Evolutionary conservation across 2,113 vertebrate genomes (phyloP).

Genomic region (Sorex fumeus): DNA sequence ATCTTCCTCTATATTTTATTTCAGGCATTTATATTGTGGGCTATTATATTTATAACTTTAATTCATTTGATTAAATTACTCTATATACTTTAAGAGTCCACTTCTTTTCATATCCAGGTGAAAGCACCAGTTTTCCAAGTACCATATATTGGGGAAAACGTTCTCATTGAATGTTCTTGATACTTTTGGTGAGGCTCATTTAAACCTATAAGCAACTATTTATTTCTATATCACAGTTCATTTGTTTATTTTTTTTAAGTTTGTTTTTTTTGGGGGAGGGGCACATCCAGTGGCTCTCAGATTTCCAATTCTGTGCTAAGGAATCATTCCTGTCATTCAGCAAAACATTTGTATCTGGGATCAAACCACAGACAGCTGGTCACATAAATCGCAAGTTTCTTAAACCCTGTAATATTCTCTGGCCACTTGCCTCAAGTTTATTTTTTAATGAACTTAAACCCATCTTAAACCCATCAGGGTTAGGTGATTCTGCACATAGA

Average conservation of each 20-base stretch:
- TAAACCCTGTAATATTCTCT: too few relatives aligned
- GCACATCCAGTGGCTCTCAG: too few relatives aligned
- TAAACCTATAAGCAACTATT: not conserved
- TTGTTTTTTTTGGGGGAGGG: too few relatives aligned
- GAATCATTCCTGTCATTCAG: too few relatives aligned
- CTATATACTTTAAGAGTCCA: not conserved
- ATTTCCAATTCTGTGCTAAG: too few relatives aligned
- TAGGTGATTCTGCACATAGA: not conserved
- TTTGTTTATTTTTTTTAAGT: not conserved
- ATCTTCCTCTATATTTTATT: not conserved
- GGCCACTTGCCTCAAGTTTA: not conserved
- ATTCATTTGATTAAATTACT: not conserved
- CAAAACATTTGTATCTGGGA: too few relatives aligned
- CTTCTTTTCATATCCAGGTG: not conserved
- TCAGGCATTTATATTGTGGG: not conserved
- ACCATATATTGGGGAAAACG: not conserved
- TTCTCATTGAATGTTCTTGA: not conserved
- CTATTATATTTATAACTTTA: not conserved
- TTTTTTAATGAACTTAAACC: not conserved
- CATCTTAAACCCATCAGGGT: not conserved
- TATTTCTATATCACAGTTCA: not conserved
- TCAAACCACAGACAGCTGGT: too few relatives aligned
- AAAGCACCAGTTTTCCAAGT: constrained; percentile 13
- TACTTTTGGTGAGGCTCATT: not conserved
- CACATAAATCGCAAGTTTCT: too few relatives aligned